Evolutionary conservation across 2,797 vertebrate genomes (phyloP), one percentile per base, ranked within the genome.

Genomic region (Sebastes taczanowskii): DNA sequence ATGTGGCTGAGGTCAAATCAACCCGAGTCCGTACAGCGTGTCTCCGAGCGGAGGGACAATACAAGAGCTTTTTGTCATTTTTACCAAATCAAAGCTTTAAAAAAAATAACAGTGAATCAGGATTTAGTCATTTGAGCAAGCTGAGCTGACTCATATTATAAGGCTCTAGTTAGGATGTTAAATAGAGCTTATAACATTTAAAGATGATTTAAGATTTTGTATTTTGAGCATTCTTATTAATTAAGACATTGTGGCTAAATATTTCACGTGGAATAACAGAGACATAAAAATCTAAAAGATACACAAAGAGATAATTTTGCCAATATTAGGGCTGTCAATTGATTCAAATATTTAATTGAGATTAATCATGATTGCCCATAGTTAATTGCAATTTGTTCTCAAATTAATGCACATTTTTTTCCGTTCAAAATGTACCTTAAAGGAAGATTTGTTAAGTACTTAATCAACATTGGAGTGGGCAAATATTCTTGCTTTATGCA

Each of bases 1-100:
- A 72, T 81, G 86, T 86, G 78, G 71, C 67, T 80, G 85, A 80
- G 91, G 92, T 92, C 90, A 94, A 88, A 90, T 86, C 80, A 83
- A 70, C 83, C 66, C 22, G 53, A 86, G 84, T 25, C 67, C 7
- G 59, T 75, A 30, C 74, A 65, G 38, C 35, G 8, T 29, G 84
- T 80, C 68, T 85, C 58, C 0, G 23, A 86, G 77, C 35, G 74
- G 83, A 76, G 75, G 81, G 61, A 77, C 71, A 22, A 65, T 8
- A 67, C 60, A 71, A 74, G 25, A 66, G 53, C 74, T 82, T 58
- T 74, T 60, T 72, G 58, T 80, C 22, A 59, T 73, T 86, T 11
- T 70, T 32, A 60, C 64, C 27, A 5, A 78, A 69, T 71, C 42
- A 79, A 69, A 84, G 72, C 63, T 78, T 63, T 18, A 2, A 14